Evolutionary conservation across 2,797 vertebrate genomes (phyloP).

Genomic region (Myripristis murdjan): DNA sequence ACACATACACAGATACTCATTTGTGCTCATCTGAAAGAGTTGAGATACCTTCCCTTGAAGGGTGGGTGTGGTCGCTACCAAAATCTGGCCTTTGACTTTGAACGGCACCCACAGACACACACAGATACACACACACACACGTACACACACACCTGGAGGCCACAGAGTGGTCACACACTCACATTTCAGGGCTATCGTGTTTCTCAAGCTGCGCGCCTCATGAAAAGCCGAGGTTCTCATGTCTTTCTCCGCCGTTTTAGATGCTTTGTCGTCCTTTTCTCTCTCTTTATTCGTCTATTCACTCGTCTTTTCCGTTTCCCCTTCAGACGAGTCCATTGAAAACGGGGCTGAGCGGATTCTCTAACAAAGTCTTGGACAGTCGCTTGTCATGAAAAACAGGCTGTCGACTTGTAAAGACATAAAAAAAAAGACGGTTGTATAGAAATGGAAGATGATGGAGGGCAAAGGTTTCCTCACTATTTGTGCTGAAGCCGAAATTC

Average conservation of each 20-base stretch:
- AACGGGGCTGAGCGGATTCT: conserved; percentile 24
- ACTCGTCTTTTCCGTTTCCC: conserved; percentile 66
- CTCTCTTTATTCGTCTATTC: conserved; percentile 65
- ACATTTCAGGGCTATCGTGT: conserved; percentile 96
- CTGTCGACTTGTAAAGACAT: not conserved
- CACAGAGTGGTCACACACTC: conserved; percentile 90
- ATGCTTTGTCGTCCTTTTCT: conserved; percentile 66
- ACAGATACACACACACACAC: conserved; percentile 27
- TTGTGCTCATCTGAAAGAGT: conserved; percentile 67
- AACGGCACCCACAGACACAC: conserved; percentile 14
- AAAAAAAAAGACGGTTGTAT: no score
- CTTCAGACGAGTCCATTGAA: conserved; percentile 34
- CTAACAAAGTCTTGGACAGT: not conserved
- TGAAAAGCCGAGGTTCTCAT: conserved; percentile 89
- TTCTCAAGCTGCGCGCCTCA: conserved; percentile 94
- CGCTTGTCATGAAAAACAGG: not conserved
- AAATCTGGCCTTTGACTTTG: conserved; percentile 76
- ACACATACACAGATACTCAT: conserved; percentile 41
- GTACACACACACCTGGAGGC: conserved; percentile 72
- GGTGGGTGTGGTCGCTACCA: conserved; percentile 67
- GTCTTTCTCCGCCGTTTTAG: conserved; percentile 77
- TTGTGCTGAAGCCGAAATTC: not conserved
- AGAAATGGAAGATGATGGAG: not conserved
- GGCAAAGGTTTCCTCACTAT: not conserved
- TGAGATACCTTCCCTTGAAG: conserved; percentile 55